Evolutionary conservation across 2,888 invertebrate species (phyloP), one percentile per base, ranked within the genome.

Genomic region (Cephus rjabovi): DNA sequence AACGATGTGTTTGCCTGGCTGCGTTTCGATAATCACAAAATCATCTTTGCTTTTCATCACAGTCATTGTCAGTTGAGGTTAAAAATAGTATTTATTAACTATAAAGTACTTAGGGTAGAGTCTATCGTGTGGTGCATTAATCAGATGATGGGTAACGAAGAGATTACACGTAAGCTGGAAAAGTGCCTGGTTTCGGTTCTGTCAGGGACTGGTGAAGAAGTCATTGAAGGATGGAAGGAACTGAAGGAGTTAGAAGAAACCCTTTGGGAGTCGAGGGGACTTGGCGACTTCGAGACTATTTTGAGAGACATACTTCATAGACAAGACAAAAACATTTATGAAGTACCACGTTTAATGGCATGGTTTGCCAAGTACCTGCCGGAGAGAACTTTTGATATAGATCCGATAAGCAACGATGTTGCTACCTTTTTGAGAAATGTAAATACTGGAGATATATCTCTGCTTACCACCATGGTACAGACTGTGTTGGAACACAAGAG

Each of bases 301-400:
- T 40, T 79, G 33, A 15, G 76, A 40, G 73, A 69, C 23, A 74
- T 76, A 11, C 40, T 79, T 30, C 75, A 76, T 68, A 74, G 74
- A 1, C 76, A 76, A 11, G 40, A 74, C 30, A 70, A 34, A 31
- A 90, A 91, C 79, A 78, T 87, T 30, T 74, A 82, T 31, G 83
- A 90, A 78, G 81, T 89, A n/a, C 86, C 90, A 9, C 79, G 76
- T 6, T 74, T 90, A 4, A 80, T 90, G 81, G 79, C 77, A 1
- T 91, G 87, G 86, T 88, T 90, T 77, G 81, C 88, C 0, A 85
- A 85, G n/a, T 87, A 88, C 78, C 81, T 89, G 15, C 76, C 80
- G 11, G 84, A 87, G 31, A 83, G 83, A 34, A 76, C 77, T 30
- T 84, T 82, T 40, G 82, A 83, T 3, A 69, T 73, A 9, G 84